Evolutionary conservation across 2,888 invertebrate genomes (phyloP).

Genomic region (Heteropelma amictum): DNA sequence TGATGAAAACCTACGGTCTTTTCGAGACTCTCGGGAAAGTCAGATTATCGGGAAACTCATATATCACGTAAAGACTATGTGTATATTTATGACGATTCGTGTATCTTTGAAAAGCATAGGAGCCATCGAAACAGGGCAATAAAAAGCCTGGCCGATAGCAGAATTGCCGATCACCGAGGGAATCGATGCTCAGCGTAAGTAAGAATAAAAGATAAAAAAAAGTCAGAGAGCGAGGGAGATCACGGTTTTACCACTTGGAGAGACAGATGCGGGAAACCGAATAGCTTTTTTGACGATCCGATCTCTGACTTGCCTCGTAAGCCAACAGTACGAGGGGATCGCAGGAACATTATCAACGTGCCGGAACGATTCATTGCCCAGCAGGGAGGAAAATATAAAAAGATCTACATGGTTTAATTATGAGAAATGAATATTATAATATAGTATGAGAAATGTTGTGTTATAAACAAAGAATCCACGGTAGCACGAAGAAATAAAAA

Average conservation of each 20-base stretch:
- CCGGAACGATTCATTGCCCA: constrained; percentile 20
- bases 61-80: too few species aligned
- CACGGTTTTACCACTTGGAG: not conserved
- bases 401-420: constrained; percentile 3
- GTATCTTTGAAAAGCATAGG: too few species aligned
- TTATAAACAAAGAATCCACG: too few species aligned
- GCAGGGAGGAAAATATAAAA: constrained; percentile 5
- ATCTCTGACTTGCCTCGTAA: constrained; percentile 30
- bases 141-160: constrained; percentile 41
- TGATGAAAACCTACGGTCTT: too few species aligned
- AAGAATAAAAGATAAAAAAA: not conserved
- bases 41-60: too few species aligned
- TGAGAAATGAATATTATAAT: constrained; percentile 28
- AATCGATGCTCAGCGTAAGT: constrained; percentile 16
- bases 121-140: constrained; percentile 25
- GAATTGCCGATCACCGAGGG: constrained; percentile 49
- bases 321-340: not conserved
- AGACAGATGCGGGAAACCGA: constrained; percentile 23
- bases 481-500: too few species aligned
- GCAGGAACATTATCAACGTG: constrained; percentile 3
- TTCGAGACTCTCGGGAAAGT: too few species aligned
- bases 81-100: too few species aligned
- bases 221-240: not conserved
- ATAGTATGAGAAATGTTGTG: not conserved
- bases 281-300: constrained; percentile 35